Conservation (phyloP, 2,797 vertebrate species). For the Xenentodon cancila region DNA sequence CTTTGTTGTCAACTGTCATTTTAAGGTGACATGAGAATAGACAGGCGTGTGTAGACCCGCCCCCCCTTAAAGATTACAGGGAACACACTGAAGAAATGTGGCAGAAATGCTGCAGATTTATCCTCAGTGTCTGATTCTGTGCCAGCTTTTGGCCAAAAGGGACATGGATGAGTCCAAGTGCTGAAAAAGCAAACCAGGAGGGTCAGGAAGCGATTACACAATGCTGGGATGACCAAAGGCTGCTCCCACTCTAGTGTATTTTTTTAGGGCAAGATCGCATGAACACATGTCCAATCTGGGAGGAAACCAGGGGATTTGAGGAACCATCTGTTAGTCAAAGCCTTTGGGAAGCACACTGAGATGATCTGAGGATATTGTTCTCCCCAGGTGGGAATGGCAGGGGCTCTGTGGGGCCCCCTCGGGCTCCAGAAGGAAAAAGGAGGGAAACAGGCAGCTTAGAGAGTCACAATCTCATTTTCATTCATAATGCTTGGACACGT, state of each 20-base stretch:
- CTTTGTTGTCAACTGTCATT: conserved; percentile 42
- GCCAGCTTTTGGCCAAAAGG: neutral
- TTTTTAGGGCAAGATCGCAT: conserved; percentile 73
- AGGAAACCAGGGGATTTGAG: conserved; percentile 80
- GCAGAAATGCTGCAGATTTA: neutral
- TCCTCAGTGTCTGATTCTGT: neutral
- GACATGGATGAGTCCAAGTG: neutral
- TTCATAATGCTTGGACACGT: conserved; percentile 57
- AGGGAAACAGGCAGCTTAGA: conserved; percentile 60
- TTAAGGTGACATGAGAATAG: conserved; percentile 31
- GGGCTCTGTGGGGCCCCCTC: conserved; percentile 48
- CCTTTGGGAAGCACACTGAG: conserved; percentile 78
- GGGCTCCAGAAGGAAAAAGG: conserved; percentile 40
- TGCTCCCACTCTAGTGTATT: conserved; percentile 23
- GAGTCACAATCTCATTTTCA: conserved; percentile 69
- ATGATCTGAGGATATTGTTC: conserved; percentile 84
- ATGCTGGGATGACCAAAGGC: conserved; percentile 37
- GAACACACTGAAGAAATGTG: neutral
- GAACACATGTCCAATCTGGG: conserved; percentile 79
- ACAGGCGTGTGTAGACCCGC: neutral
- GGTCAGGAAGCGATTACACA: conserved; percentile 15
- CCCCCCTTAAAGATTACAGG: conserved; percentile 9
- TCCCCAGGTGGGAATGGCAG: conserved; percentile 81
- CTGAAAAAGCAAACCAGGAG: neutral
- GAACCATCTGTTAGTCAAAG: conserved; percentile 85